Conservation (phyloP, 2,113 vertebrate species). For the Corydoras sp. region DNA sequence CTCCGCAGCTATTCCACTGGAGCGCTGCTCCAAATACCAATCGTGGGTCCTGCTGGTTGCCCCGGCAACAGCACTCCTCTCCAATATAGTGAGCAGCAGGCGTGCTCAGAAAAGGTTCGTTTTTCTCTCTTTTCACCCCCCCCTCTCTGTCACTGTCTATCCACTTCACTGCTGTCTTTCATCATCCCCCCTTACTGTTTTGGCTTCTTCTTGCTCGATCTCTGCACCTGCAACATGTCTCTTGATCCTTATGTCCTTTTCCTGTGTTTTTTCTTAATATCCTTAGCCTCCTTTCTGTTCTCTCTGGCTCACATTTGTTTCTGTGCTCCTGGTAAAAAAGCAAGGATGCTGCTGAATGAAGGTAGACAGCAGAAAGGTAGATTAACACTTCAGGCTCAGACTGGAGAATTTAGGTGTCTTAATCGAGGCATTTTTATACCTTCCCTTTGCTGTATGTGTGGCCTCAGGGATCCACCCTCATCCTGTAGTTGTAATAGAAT, state of each 20-base stretch:
- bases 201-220: not conserved
- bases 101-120: constrained; percentile 44
- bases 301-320: not conserved
- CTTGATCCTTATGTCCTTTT: constrained; percentile 1
- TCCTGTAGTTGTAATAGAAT: not conserved
- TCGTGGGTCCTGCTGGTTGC: constrained; percentile 61
- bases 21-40: constrained; percentile 71
- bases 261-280: not conserved
- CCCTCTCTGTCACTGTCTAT: constrained; percentile 20
- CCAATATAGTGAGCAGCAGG: constrained; percentile 60
- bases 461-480: not conserved
- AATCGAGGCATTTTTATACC: no score
- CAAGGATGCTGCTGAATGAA: constrained; percentile 1
- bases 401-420: not conserved
- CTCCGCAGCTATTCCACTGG: constrained; percentile 67
- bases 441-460: no score
- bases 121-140: constrained; percentile 28
- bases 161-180: constrained; percentile 32
- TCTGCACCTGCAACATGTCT: constrained; percentile 16
- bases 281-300: not conserved
- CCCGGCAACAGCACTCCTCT: constrained; percentile 69
- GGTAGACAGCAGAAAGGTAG: constrained; percentile 8
- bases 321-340: not conserved
- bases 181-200: constrained; percentile 10
- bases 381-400: constrained; percentile 6